Evolutionary conservation across 2,797 vertebrate species (phyloP).

Genomic region (Babyrousa celebensis): DNA sequence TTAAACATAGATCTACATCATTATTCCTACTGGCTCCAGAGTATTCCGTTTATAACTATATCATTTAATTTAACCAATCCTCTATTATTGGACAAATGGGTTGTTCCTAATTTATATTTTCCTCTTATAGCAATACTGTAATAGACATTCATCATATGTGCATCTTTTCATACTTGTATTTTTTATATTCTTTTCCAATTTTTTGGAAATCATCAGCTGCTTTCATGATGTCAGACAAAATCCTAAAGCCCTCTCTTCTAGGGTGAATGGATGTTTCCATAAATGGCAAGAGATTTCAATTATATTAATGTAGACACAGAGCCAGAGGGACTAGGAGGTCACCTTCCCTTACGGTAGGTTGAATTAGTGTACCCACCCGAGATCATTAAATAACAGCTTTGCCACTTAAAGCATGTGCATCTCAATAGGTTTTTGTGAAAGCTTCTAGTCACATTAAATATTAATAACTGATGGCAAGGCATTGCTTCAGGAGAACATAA

Average conservation of each 20-base stretch:
- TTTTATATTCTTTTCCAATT: constrained; percentile 58
- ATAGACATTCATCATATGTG: constrained; percentile 51
- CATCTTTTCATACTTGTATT: constrained; percentile 55
- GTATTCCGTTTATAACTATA: constrained; percentile 63
- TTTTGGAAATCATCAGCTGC: constrained; percentile 72
- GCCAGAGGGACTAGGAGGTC: constrained; percentile 59
- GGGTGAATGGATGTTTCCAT: constrained; percentile 57
- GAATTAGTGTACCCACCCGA: constrained; percentile 70
- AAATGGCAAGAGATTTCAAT: constrained; percentile 61
- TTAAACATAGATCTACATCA: constrained; percentile 37
- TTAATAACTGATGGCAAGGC: constrained; percentile 73
- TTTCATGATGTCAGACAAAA: constrained; percentile 69
- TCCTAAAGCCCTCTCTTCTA: constrained; percentile 27
- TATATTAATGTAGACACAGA: constrained; percentile 73
- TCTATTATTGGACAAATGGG: constrained; percentile 50
- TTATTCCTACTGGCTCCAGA: constrained; percentile 52
- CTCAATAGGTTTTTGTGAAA: constrained; percentile 79
- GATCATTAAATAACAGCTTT: constrained; percentile 80
- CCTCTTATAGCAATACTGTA: constrained; percentile 12
- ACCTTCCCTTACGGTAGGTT: constrained; percentile 69
- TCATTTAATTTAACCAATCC: constrained; percentile 63
- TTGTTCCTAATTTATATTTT: constrained; percentile 61
- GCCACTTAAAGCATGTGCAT: constrained; percentile 72
- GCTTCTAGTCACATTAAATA: constrained; percentile 83
- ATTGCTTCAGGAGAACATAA: constrained; percentile 74